Base-by-base conservation (phyloP, 2,113 vertebrate genomes). In the Thalassarche chlororhynchos region DNA sequence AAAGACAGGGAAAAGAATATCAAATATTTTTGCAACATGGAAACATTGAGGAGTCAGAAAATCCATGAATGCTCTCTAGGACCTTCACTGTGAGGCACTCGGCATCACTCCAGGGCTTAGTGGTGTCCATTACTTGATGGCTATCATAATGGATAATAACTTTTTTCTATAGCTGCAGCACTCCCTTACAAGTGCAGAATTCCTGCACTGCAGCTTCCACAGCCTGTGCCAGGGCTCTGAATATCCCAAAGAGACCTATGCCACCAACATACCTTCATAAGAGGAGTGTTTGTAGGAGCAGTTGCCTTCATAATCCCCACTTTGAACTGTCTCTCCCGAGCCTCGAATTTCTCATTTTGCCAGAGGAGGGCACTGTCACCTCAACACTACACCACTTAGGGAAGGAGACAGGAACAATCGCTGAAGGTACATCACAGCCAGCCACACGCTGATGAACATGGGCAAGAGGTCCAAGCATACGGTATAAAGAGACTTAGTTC, bases 341-440 rank as follows among this genome's bases (percentile, higher is more conserved):
- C 5, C 60, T 78, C 8, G 1, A 42, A 23, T 62, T 58, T 57
- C 64, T 42, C 23, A 0, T n/a, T 82, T 18, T 57, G 61, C 90
- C 97, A 76, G 74, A 60, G 72, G 96, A 84, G 69, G 96, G 95
- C 95, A 71, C 88, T 65, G 38, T 81, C 51, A 34, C 36, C 87
- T 40, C 88, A 83, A 4, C 9, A 23, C 38, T 58, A 12, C n/a
- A 12, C 3, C 36, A 10, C 51, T 19, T 12, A 0, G 29, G 34
- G 42, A 29, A 12, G 61, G 55, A 17, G 20, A 14, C 2, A 0
- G 46, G 38, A 51, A 19, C 58, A 4, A 5, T 1, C 2, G 1
- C 68, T 57, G 82, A 17, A 17, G 46, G 20, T 28, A 6, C 49
- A 18, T 8, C 26, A 10, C 7, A 36, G 23, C 21, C 62, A 49